Percentiles rank a stretch among this genome's conserved stretches.
Evolutionary conservation across 2,888 invertebrate genomes (phyloP).

Genomic region (Tortricodes alternella): DNA sequence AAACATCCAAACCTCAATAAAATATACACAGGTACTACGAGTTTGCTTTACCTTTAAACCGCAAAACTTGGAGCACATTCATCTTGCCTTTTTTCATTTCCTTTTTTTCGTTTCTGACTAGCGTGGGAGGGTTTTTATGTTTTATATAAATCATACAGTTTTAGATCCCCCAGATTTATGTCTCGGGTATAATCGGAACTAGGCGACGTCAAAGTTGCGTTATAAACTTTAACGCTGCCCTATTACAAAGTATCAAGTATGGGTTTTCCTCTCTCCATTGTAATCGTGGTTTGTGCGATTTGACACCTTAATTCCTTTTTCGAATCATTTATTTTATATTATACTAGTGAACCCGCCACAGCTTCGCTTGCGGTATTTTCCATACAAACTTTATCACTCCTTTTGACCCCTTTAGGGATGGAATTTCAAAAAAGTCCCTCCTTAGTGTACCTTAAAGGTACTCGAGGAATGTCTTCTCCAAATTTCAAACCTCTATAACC

Average conservation of each 20-base stretch:
- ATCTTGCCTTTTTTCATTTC: slow-evolving; percentile 48
- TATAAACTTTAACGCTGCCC: background rate
- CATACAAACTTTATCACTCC: too few relatives aligned
- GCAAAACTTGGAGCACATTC: slow-evolving; percentile 44
- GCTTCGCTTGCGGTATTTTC: too few relatives aligned
- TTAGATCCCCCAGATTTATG: slow-evolving; percentile 34
- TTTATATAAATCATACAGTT: slow-evolving; percentile 43
- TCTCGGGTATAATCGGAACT: slow-evolving; percentile 13
- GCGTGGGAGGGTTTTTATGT: slow-evolving; percentile 37
- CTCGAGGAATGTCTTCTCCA: too few relatives aligned
- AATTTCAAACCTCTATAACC: too few relatives aligned
- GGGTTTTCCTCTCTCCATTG: too few relatives aligned
- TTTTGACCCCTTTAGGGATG: too few relatives aligned
- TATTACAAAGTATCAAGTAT: background rate
- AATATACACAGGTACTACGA: background rate
- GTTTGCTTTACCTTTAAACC: slow-evolving; percentile 38
- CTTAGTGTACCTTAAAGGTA: too few relatives aligned
- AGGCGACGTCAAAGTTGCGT: slow-evolving; percentile 1
- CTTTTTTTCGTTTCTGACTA: slow-evolving; percentile 44
- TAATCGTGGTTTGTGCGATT: too few relatives aligned
- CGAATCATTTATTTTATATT: too few relatives aligned
- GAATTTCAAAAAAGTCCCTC: too few relatives aligned
- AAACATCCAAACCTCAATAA: background rate
- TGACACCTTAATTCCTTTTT: too few relatives aligned
- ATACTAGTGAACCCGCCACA: too few relatives aligned